Percentiles rank a stretch among this genome's conserved stretches.
phyloP scores from a whole-genome alignment of 2,113 vertebrate genomes.

The Phodopus roborovskii region DNA sequence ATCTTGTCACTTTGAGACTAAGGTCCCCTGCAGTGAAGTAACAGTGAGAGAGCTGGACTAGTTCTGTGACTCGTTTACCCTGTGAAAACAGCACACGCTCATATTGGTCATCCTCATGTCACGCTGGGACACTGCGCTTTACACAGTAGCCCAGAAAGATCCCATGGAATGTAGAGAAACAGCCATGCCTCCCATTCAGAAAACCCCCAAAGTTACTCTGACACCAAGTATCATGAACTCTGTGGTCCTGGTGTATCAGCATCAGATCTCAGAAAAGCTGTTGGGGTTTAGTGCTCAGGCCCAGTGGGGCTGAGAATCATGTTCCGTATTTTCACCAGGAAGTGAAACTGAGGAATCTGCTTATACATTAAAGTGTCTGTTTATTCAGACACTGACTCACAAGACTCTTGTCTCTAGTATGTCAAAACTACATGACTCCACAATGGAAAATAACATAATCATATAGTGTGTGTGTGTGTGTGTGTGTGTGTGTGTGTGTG shows the following conservation, averaged over 20 bases:
- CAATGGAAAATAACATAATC: background rate
- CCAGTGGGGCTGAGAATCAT: background rate
- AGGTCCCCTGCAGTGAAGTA: background rate
- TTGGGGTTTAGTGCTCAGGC: background rate
- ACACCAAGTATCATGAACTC: background rate
- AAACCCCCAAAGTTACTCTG: background rate
- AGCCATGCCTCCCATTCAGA: background rate
- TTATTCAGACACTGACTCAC: background rate
- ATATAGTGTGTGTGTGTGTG: background rate
- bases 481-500: no score
- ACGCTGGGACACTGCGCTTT: background rate
- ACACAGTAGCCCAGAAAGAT: background rate
- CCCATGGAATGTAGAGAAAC: background rate
- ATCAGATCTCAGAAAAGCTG: background rate
- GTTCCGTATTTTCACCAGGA: background rate
- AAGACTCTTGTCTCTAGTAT: background rate
- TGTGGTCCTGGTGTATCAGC: background rate
- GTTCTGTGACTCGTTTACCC: background rate
- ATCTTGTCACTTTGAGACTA: background rate
- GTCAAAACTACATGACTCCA: conserved; percentile 16
- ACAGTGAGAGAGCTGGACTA: background rate
- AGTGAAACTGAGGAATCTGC: background rate
- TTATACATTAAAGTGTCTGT: background rate
- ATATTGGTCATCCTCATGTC: background rate
- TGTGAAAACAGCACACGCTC: background rate